Percentiles rank a stretch among this genome's conserved stretches.
phyloP scores from a whole-genome alignment of 2,113 vertebrate species.

The Eretmochelys imbricata region DNA sequence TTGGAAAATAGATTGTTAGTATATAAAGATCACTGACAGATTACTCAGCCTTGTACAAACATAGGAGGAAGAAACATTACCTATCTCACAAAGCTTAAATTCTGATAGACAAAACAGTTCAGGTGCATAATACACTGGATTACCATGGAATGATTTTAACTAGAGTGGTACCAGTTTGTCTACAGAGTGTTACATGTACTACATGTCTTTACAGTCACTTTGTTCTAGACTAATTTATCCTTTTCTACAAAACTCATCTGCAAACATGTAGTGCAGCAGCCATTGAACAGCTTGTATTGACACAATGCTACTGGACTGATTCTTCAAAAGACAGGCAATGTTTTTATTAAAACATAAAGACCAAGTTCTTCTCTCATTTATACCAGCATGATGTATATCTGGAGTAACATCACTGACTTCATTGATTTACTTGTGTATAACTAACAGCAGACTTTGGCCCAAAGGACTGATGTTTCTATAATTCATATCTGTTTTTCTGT shows the following conservation, averaged over 20 bases:
- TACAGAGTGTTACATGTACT: not conserved
- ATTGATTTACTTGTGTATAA: not conserved
- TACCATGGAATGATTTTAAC: not conserved
- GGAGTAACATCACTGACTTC: not conserved
- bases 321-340: not conserved
- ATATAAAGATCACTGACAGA: not conserved
- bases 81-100: not conserved
- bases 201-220: not conserved
- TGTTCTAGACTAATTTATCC: not conserved
- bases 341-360: not conserved
- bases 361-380: not conserved
- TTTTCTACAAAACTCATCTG: not conserved
- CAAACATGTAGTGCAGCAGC: not conserved
- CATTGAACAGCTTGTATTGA: not conserved
- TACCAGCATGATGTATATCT: accelerated
- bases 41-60: not conserved
- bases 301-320: not conserved
- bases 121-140: not conserved
- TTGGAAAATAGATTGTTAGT: not conserved
- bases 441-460: not conserved
- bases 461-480: not conserved
- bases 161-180: not conserved
- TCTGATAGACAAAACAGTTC: not conserved
- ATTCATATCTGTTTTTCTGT: not conserved
- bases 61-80: not conserved